These are phyloP conservation scores for Columba livia DNA, from an alignment of 2,113 vertebrate species.

Conservation along the genomic window DNA sequence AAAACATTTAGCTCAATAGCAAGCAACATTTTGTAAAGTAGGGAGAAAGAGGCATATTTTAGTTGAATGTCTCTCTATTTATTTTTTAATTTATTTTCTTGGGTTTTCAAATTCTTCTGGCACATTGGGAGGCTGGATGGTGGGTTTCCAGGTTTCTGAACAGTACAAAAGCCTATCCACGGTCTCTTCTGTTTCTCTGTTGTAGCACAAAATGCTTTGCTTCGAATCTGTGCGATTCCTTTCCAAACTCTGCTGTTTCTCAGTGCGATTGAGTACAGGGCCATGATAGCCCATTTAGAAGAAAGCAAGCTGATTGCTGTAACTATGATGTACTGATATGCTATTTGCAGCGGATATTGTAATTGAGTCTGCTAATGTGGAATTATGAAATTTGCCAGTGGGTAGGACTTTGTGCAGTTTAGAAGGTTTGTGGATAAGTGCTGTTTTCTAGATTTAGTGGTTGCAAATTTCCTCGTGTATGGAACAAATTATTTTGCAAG, in stretches of 20 bases:
- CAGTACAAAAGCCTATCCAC: neutral
- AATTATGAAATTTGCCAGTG: conserved; percentile 32
- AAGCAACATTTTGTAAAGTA: conserved; percentile 6
- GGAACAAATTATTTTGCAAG: neutral
- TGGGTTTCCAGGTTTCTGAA: neutral
- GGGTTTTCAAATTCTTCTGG: neutral
- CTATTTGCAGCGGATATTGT: conserved; percentile 18
- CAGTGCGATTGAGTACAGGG: neutral
- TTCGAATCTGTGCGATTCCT: accelerated
- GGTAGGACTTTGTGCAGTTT: neutral
- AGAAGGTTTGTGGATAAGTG: neutral
- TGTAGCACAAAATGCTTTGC: accelerated
- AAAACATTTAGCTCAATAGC: conserved; percentile 51
- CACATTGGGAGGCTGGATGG: accelerated
- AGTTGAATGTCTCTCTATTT: neutral
- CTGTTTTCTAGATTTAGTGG: neutral
- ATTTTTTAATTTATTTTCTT: neutral
- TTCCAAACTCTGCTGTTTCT: neutral
- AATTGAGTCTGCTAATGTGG: conserved; percentile 38
- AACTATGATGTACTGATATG: neutral
- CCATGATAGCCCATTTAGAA: neutral
- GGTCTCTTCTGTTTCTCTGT: neutral
- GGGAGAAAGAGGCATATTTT: neutral
- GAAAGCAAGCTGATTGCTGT: neutral
- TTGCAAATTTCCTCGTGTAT: neutral